Evolutionary conservation across 2,113 vertebrate species (phyloP), one percentile per base, ranked within the genome.

Genomic region (Brienomyrus longianalis): DNA sequence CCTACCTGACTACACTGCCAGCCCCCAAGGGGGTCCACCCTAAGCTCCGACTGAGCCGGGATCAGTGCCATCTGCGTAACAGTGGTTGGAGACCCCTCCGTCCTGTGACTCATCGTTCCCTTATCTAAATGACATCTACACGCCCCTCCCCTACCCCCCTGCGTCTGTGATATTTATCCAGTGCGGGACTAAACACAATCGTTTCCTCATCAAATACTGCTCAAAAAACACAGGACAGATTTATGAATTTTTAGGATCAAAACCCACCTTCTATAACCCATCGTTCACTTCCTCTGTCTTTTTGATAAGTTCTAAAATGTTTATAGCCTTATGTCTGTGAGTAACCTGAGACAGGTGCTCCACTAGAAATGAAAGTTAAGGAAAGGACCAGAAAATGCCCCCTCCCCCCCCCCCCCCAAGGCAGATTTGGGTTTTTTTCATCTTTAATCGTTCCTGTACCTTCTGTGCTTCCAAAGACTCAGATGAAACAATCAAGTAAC

Each of bases 231-330:
- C 93, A 92, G 95, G 94, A 95, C 93, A 91, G 94, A 93, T 95
- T 96, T 95, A 97, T 96, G 94, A 97, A 97, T 97, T 96, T 96
- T 97, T 97, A 95, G 97, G 94, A 96, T 94, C 95, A 96, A 97
- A 97, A 97, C 96, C 94, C 95, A 96, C 96, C 96, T 95, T 93
- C 92, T 93, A 97, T 95, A 95, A 95, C 93, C 93, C 95, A 92
- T 94, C 94, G 93, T 91, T 95, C 91, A 91, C 87, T 92, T 92
- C 91, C 90, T 93, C 92, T 91, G 91, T 90, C 94, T 95, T 93
- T 21, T 90, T 92, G 90, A 93, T 95, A 94, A 95, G 94, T 96
- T 90, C 96, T 96, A 94, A 96, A 96, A 96, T 95, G 96, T 97
- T 97, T 96, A 96, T 97, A 95, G 94, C 93, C 94, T 91, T 95